Percentiles rank a stretch among this genome's conserved stretches.
phyloP scores from a whole-genome alignment of 92 coral and sea anemone genomes.

The Phenganax marumi region DNA sequence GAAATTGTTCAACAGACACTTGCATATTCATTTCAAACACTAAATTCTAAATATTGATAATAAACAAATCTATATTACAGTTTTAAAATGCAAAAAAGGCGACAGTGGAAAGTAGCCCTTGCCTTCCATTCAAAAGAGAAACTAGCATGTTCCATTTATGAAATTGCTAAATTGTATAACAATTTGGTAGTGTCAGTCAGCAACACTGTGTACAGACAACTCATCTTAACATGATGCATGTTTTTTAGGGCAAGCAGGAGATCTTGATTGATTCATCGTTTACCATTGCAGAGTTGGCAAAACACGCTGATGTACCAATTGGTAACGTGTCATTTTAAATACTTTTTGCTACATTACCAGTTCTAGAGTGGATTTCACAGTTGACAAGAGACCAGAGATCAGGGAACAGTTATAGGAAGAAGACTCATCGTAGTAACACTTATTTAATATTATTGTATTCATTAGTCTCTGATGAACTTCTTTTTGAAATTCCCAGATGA shows the following conservation, averaged over 20 bases:
- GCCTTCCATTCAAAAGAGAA: neutral
- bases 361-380: too few relatives aligned
- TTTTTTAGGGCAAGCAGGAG: constrained; percentile 18
- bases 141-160: neutral
- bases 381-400: too few relatives aligned
- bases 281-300: constrained; percentile 25
- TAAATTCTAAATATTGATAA: too few relatives aligned
- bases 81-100: too few relatives aligned
- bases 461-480: neutral
- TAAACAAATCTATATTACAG: too few relatives aligned
- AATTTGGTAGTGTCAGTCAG: neutral
- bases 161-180: neutral
- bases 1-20: too few relatives aligned
- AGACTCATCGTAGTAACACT: too few relatives aligned
- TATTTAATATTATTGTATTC: neutral
- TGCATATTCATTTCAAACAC: too few relatives aligned
- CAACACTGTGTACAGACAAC: neutral
- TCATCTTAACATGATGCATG: too few relatives aligned
- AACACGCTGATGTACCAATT: constrained; percentile 9
- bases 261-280: constrained; percentile 38
- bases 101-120: neutral
- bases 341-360: too few relatives aligned
- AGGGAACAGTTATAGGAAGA: too few relatives aligned
- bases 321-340: neutral
- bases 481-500: constrained; percentile 3